Evolutionary conservation across 2,113 vertebrate species (phyloP).

Genomic region (Scartelaos histophorus): DNA sequence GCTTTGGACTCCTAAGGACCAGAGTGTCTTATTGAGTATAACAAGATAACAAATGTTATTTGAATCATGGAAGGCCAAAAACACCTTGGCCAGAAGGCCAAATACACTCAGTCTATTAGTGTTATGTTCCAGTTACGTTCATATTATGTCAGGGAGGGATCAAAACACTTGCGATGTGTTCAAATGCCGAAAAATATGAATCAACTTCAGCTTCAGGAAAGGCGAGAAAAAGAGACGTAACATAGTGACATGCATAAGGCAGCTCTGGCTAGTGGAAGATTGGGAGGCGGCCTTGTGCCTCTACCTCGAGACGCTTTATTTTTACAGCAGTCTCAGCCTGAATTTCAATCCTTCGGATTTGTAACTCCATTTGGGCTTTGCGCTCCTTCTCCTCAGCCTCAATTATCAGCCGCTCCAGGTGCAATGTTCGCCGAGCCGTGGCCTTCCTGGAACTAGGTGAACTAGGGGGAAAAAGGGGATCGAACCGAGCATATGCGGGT

Average conservation of each 20-base stretch:
- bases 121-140: too few relatives aligned
- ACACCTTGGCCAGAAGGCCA: too few relatives aligned
- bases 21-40: too few relatives aligned
- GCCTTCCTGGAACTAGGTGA: neutral
- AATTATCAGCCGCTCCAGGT: neutral
- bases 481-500: too few relatives aligned
- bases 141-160: too few relatives aligned
- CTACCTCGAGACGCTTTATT: too few relatives aligned
- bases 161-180: neutral
- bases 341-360: neutral
- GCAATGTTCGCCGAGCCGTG: neutral
- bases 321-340: neutral
- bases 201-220: neutral
- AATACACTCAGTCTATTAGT: too few relatives aligned
- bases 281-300: neutral
- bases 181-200: neutral
- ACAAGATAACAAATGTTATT: too few relatives aligned
- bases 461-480: too few relatives aligned
- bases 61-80: too few relatives aligned
- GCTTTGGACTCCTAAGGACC: too few relatives aligned
- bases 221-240: neutral
- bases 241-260: neutral
- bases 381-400: neutral
- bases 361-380: too few relatives aligned
- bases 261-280: neutral